phyloP scores from a whole-genome alignment of 2,888 invertebrate genomes.

The Tetheella fluctuosa region DNA sequence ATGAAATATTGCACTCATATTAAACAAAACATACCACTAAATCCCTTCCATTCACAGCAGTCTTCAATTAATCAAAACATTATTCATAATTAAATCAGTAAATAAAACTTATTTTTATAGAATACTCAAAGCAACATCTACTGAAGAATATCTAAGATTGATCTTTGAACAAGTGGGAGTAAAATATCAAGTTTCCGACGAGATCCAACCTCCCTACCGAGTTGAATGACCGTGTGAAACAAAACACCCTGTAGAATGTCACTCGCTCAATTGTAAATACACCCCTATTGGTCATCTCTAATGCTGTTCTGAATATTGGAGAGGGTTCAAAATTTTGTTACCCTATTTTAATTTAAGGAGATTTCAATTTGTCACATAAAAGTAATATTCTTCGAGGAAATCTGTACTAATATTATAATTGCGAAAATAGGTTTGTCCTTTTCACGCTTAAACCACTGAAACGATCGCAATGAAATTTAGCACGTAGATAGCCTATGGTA shows the following conservation, averaged over 20 bases:
- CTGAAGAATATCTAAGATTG: not conserved
- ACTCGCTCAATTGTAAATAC: not conserved
- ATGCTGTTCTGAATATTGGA: not conserved
- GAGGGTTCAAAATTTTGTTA: not conserved
- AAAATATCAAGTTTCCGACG: not conserved
- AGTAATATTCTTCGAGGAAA: too few species aligned
- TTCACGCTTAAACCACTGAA: too few species aligned
- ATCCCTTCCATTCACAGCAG: too few species aligned
- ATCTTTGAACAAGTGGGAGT: not conserved
- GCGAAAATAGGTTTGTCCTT: too few species aligned
- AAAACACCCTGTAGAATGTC: not conserved
- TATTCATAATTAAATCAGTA: not conserved
- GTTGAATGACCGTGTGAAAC: not conserved
- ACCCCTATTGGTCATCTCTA: not conserved
- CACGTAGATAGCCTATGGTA: too few species aligned
- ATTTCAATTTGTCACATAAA: too few species aligned
- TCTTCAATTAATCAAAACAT: too few species aligned
- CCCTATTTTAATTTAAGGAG: too few species aligned
- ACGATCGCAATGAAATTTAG: too few species aligned
- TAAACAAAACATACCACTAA: too few species aligned
- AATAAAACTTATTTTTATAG: not conserved
- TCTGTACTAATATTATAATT: too few species aligned
- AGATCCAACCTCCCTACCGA: not conserved
- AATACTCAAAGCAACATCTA: not conserved
- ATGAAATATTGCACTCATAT: too few species aligned